A percentile compares a stretch with the other conserved stretches of the same genome.
Conservation (phyloP, 1,140 invertebrate species). For the Uloborus diversus region DNA sequence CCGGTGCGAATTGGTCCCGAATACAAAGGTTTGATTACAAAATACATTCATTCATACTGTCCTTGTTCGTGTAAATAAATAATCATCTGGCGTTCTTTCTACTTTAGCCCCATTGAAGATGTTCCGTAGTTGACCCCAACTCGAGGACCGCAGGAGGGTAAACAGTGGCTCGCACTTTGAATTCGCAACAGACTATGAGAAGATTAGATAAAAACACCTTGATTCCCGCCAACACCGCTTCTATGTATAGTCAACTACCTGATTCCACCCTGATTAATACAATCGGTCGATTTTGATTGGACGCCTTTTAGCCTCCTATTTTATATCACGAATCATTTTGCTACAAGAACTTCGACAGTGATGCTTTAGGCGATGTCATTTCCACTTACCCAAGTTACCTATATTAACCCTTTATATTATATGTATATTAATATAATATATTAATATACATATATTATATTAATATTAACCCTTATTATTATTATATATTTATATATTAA, state of each 20-base stretch:
- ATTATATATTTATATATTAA: no score
- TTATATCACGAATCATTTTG: no score
- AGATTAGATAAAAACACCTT: slow-evolving; percentile 43
- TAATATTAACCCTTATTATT: no score
- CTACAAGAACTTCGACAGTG: no score
- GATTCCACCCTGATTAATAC: background rate
- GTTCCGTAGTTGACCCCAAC: slow-evolving; percentile 11
- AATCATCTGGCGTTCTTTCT: slow-evolving; percentile 3
- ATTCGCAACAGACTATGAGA: slow-evolving; percentile 10
- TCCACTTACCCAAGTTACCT: no score
- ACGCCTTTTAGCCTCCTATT: background rate
- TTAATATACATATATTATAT: no score
- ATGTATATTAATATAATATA: no score
- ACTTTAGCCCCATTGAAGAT: slow-evolving; percentile 22
- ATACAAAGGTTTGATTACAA: slow-evolving; percentile 45
- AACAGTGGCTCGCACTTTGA: slow-evolving; percentile 16
- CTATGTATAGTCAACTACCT: background rate
- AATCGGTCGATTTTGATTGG: background rate
- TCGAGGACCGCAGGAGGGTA: background rate
- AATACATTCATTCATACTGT: slow-evolving; percentile 35
- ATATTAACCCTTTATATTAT: no score
- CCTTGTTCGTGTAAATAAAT: slow-evolving; percentile 34
- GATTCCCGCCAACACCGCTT: background rate
- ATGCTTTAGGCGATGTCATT: no score
- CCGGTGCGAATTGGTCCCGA: background rate